Conservation (phyloP, 1,140 invertebrate species). For the Heliconius congener region DNA sequence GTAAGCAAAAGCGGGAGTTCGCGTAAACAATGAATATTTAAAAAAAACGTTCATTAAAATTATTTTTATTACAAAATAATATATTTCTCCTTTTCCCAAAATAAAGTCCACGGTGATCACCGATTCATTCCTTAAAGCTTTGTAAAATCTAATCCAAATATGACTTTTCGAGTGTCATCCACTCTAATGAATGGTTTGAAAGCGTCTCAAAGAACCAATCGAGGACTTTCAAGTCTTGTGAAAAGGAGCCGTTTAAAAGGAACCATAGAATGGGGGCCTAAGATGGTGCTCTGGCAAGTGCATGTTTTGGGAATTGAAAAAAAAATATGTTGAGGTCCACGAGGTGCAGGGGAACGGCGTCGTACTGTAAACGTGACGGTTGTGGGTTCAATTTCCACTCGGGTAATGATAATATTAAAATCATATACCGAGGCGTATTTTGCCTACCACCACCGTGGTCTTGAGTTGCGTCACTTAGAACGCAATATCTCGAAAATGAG, state of each 20-base stretch:
- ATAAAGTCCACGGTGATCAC: neutral
- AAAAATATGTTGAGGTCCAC: neutral
- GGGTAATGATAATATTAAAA: too few relatives aligned
- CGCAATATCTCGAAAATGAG: too few relatives aligned
- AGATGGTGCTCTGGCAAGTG: slow-evolving; percentile 33
- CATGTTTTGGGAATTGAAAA: neutral
- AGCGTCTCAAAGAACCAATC: slow-evolving; percentile 47
- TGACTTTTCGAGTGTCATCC: slow-evolving; percentile 44
- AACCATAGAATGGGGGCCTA: slow-evolving; percentile 32
- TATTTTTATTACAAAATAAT: neutral
- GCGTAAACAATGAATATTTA: neutral
- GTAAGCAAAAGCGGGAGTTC: neutral
- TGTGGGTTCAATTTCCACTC: neutral
- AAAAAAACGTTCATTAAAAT: neutral
- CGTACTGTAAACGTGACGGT: neutral
- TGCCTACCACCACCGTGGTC: too few relatives aligned
- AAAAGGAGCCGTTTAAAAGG: slow-evolving; percentile 45
- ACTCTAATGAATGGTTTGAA: slow-evolving; percentile 50
- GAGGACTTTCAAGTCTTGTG: slow-evolving; percentile 45
- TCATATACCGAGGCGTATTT: too few relatives aligned
- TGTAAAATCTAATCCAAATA: slow-evolving; percentile 32
- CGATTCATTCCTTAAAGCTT: slow-evolving; percentile 15
- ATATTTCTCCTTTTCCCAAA: neutral
- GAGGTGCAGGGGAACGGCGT: neutral
- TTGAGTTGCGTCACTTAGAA: too few relatives aligned